A percentile compares a stretch with the other conserved stretches of the same genome.
Conservation (phyloP, 2,888 invertebrate genomes). For the Tetranychus piercei region DNA sequence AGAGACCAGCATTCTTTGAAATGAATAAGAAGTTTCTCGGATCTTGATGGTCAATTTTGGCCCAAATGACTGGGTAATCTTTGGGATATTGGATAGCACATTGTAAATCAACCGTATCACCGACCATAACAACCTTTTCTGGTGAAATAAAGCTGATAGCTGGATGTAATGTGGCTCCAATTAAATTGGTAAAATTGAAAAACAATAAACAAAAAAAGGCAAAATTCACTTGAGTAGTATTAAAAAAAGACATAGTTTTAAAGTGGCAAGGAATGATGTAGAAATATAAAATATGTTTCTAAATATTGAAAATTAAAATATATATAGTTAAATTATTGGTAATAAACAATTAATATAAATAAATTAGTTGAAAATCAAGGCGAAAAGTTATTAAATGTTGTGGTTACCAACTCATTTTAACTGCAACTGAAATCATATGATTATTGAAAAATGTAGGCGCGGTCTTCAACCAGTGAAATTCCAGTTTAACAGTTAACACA, state of each 20-base stretch:
- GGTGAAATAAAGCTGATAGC: constrained; percentile 51
- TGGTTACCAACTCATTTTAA: too few relatives aligned
- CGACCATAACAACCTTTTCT: constrained; percentile 74
- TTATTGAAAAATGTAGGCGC: neutral
- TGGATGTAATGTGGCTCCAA: constrained; percentile 15
- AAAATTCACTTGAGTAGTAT: neutral
- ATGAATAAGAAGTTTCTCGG: constrained; percentile 25
- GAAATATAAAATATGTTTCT: too few relatives aligned
- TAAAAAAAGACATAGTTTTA: too few relatives aligned
- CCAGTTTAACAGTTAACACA: too few relatives aligned
- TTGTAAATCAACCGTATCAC: constrained; percentile 62
- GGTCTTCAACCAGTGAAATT: neutral
- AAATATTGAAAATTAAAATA: too few relatives aligned
- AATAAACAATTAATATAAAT: too few relatives aligned
- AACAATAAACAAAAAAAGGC: neutral
- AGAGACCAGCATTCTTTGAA: constrained; percentile 24
- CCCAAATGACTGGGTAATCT: constrained; percentile 56
- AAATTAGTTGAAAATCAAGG: too few relatives aligned
- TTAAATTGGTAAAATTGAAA: neutral
- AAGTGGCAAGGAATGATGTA: too few relatives aligned
- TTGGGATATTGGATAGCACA: constrained; percentile 74
- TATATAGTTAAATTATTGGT: too few relatives aligned
- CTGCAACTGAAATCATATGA: neutral
- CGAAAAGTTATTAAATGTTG: too few relatives aligned
- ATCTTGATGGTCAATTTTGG: constrained; percentile 43